A percentile compares a stretch with the other conserved stretches of the same genome.
These are phyloP conservation scores for Ammospiza maritima DNA, from an alignment of 2,797 vertebrate genomes.

Conservation along the genomic window DNA sequence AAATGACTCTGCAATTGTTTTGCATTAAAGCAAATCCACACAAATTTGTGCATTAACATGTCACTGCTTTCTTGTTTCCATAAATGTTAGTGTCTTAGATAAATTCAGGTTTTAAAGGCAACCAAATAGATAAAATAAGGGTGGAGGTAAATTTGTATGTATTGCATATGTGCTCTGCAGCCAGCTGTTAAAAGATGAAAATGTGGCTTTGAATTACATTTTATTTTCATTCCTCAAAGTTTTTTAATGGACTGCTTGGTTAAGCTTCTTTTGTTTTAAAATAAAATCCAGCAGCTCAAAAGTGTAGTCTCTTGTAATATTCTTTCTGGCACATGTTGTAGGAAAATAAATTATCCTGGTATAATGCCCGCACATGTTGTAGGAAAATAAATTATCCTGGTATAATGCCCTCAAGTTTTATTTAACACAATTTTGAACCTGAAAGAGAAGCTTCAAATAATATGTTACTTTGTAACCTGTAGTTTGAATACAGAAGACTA, in stretches of 20 bases:
- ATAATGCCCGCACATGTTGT: neutral
- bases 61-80: neutral
- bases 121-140: neutral
- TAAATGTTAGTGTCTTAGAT: neutral
- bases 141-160: neutral
- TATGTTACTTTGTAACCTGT: neutral
- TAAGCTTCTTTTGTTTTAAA: neutral
- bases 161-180: neutral
- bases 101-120: neutral
- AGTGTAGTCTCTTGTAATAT: neutral
- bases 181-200: neutral
- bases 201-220: neutral
- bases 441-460: neutral
- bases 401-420: neutral
- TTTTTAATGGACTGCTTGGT: neutral
- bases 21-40: neutral
- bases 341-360: neutral
- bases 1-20: neutral
- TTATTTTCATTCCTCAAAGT: neutral
- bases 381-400: neutral
- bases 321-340: neutral
- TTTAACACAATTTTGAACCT: neutral
- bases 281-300: neutral
- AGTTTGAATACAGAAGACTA: neutral
- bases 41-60: neutral